These are phyloP conservation scores for Diarsia brunnea DNA, from an alignment of 2,888 invertebrate genomes.

Conservation along the genomic window DNA sequence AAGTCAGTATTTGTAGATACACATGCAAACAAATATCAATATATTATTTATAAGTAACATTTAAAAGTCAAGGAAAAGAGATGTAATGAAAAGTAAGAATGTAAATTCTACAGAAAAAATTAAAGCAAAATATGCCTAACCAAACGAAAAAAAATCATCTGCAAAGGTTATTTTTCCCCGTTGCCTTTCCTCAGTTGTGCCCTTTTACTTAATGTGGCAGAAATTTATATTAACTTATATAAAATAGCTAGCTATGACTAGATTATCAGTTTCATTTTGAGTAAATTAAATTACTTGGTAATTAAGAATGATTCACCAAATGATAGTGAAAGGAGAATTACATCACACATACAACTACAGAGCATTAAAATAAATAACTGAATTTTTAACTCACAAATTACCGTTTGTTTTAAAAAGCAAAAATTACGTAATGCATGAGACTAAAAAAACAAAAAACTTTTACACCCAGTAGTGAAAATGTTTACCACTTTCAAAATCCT, in stretches of 20 bases:
- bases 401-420: neutral
- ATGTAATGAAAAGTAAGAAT: neutral
- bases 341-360: slow-evolving; percentile 30
- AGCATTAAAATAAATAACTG: slow-evolving; percentile 22
- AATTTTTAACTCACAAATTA: neutral
- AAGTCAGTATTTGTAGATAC: neutral
- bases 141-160: neutral
- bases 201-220: neutral
- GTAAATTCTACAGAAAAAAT: neutral
- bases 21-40: neutral
- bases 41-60: neutral
- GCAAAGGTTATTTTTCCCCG: neutral
- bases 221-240: too few species aligned
- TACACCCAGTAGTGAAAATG: neutral
- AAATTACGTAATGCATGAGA: neutral
- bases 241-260: neutral
- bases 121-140: neutral
- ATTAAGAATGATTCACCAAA: slow-evolving; percentile 40
- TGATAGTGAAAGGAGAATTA: slow-evolving; percentile 46
- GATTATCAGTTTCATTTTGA: neutral
- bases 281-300: slow-evolving; percentile 5
- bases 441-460: neutral
- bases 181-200: neutral
- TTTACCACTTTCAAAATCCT: neutral
- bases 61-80: neutral